Percentiles rank a stretch among this genome's conserved stretches.
These are phyloP conservation scores for Pseudorhiza aurosa DNA, from an alignment of 30 jellyfish, hydroid and myxozoan genomes.

Conservation along the genomic window DNA sequence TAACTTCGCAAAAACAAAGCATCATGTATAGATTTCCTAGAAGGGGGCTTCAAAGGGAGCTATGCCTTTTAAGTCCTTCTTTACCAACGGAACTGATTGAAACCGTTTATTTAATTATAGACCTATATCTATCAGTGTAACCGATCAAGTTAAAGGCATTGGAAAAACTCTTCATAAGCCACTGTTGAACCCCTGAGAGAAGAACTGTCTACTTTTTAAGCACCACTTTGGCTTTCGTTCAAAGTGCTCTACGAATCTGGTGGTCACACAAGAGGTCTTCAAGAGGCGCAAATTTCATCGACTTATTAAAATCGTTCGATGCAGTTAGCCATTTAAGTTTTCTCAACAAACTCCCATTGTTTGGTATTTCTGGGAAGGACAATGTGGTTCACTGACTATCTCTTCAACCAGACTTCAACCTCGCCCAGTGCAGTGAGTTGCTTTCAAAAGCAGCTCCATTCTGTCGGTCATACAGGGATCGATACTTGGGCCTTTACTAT, in stretches of 20 bases:
- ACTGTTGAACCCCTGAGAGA: slow-evolving; percentile 53
- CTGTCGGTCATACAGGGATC: slow-evolving; percentile 51
- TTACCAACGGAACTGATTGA: no score
- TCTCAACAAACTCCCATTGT: slow-evolving; percentile 43
- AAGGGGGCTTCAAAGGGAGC: no score
- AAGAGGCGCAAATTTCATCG: slow-evolving; percentile 51
- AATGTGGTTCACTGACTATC: slow-evolving; percentile 58
- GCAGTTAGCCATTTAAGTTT: slow-evolving; percentile 62
- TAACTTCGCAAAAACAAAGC: no score
- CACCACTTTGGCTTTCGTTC: slow-evolving; percentile 65
- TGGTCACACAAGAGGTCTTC: slow-evolving; percentile 47
- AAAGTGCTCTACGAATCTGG: slow-evolving; percentile 54
- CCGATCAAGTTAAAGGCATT: slow-evolving; percentile 37
- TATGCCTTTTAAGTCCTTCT: no score
- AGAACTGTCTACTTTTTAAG: slow-evolving; percentile 44
- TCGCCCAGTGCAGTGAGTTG: slow-evolving; percentile 31
- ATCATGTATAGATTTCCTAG: no score
- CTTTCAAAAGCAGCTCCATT: slow-evolving; percentile 33
- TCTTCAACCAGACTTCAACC: slow-evolving; percentile 48
- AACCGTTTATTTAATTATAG: no score
- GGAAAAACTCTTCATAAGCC: slow-evolving; percentile 53
- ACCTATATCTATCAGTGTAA: slow-evolving; percentile 57
- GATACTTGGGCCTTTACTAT: slow-evolving; percentile 55
- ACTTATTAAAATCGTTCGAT: slow-evolving; percentile 60
- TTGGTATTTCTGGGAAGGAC: slow-evolving; percentile 45